These are phyloP conservation scores for Perithous albicinctus DNA, from an alignment of 2,888 invertebrate species.

Conservation along the genomic window DNA sequence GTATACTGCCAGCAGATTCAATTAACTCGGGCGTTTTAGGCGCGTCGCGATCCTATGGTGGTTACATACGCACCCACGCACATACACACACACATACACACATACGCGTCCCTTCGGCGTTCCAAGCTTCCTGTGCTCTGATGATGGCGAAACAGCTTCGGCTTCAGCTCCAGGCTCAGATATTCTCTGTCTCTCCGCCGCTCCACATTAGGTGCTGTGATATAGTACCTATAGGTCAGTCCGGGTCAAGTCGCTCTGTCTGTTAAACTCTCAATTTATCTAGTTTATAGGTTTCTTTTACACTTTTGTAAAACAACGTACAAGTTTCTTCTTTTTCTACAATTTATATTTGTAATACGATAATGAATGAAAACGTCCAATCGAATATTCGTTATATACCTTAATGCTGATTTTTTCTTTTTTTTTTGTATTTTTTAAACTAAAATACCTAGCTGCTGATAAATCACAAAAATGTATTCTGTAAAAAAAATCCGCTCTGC, in stretches of 20 bases:
- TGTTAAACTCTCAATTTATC: no score
- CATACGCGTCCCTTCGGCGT: constrained; percentile 12
- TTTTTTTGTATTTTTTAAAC: no score
- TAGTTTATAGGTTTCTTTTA: no score
- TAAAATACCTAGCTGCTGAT: background rate
- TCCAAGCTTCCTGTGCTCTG: background rate
- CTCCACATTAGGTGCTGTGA: constrained; percentile 10
- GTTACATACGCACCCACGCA: constrained; percentile 52
- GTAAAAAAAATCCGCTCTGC: no score
- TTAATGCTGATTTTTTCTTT: no score
- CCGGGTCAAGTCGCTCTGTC: background rate
- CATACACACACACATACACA: background rate
- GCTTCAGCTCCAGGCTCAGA: constrained; percentile 17
- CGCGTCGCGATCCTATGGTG: constrained; percentile 44
- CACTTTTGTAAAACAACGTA: no score
- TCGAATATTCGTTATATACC: no score
- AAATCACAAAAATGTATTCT: background rate
- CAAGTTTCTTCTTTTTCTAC: background rate
- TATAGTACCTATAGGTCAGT: background rate
- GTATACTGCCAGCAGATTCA: constrained; percentile 47
- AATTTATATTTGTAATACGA: no score
- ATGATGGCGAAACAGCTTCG: constrained; percentile 23
- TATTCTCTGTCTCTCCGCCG: background rate
- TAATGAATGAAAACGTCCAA: no score
- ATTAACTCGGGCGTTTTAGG: constrained; percentile 63